A percentile compares a stretch with the other conserved stretches of the same genome.
These are phyloP conservation scores for Apis dorsata DNA, from an alignment of 1,140 invertebrate genomes.

Conservation along the genomic window DNA sequence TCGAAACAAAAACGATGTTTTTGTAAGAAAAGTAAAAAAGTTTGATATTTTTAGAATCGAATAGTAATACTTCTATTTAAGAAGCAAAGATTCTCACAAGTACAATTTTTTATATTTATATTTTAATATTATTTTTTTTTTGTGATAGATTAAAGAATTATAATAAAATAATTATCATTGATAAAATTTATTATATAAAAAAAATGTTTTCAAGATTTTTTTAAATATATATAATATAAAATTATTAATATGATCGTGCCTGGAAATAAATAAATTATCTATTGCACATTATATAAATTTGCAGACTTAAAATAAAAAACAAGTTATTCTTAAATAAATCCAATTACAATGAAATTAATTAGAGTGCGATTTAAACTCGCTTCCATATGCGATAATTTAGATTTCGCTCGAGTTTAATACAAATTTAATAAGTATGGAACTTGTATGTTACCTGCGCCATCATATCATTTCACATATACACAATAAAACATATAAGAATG, in stretches of 20 bases:
- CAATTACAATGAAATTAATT: conserved; percentile 45
- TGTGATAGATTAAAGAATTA: neutral
- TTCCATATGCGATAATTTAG: conserved; percentile 37
- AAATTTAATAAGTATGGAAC: conserved; percentile 33
- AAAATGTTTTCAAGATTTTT: neutral
- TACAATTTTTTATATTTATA: neutral
- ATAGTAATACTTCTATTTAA: neutral
- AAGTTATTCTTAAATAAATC: conserved; percentile 19
- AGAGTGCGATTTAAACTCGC: conserved; percentile 26
- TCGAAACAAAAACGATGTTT: neutral
- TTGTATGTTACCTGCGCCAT: conserved; percentile 8
- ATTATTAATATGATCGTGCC: conserved; percentile 1
- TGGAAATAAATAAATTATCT: conserved; percentile 17
- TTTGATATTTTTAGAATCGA: neutral
- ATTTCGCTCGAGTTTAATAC: conserved; percentile 33
- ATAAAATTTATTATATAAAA: neutral
- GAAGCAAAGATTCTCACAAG: neutral
- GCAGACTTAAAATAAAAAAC: conserved; percentile 8
- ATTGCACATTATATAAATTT: conserved; percentile 13
- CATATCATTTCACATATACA: conserved; percentile 31
- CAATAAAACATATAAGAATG: neutral
- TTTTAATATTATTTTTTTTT: neutral
- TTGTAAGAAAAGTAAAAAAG: neutral
- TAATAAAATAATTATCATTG: neutral
- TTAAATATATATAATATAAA: neutral